Evolutionary conservation across 2,888 invertebrate genomes (phyloP).

Genomic region (Brassicogethes aeneus): DNA sequence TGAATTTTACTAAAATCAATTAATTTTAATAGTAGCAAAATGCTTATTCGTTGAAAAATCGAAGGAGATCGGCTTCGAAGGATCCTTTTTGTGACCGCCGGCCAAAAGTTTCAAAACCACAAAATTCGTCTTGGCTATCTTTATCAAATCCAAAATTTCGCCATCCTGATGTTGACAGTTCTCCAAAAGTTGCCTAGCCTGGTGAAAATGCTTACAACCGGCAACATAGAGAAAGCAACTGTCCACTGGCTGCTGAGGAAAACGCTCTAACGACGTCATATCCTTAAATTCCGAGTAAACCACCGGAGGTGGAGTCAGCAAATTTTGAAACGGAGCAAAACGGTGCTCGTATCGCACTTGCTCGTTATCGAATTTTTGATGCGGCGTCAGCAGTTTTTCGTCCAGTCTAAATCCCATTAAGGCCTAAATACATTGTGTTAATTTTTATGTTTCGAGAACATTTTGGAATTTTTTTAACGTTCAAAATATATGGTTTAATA

Average conservation of each 20-base stretch:
- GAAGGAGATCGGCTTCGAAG: conserved; percentile 77
- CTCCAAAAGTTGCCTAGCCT: conserved; percentile 79
- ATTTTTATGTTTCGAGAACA: too few species aligned
- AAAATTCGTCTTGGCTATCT: conserved; percentile 92
- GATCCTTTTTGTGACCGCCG: conserved; percentile 86
- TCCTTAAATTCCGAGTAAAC: conserved; percentile 84
- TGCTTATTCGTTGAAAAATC: conserved; percentile 84
- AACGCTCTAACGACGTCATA: conserved; percentile 61
- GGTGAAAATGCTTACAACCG: conserved; percentile 87
- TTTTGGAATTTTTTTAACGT: too few species aligned
- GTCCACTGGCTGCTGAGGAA: conserved; percentile 38
- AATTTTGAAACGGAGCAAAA: conserved; percentile 79
- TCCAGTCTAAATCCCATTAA: conserved; percentile 82
- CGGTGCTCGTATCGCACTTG: conserved; percentile 91
- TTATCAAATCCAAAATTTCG: conserved; percentile 73
- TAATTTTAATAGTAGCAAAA: conserved; percentile 81
- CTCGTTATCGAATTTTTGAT: conserved; percentile 86
- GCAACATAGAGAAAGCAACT: conserved; percentile 63
- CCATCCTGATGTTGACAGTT: conserved; percentile 70
- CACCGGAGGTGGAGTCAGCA: conserved; percentile 84
- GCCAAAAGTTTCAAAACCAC: conserved; percentile 88
- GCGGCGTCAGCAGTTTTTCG: conserved; percentile 76
- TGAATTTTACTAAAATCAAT: too few species aligned
- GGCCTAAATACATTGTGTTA: conserved; percentile 52
- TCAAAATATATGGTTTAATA: too few species aligned